These are phyloP conservation scores for Pseudobourletiella spinata DNA, from an alignment of 1,140 invertebrate species.

Conservation along the genomic window DNA sequence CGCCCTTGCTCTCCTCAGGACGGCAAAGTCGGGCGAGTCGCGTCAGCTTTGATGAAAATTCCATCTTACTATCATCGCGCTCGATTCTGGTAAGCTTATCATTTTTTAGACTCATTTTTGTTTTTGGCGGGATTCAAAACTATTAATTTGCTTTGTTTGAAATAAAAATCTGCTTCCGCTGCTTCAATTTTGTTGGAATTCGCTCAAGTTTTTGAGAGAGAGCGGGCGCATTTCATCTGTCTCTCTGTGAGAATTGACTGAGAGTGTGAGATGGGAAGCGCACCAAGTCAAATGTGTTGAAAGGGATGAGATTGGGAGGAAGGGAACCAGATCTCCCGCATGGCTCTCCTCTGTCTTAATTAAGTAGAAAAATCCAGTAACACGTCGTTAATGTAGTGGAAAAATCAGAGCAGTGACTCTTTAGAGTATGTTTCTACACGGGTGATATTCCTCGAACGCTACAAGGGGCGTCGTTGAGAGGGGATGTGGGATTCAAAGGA, in stretches of 20 bases:
- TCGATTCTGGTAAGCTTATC: not conserved
- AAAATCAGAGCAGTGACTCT: not conserved
- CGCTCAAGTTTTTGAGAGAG: no score
- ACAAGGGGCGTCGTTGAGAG: not conserved
- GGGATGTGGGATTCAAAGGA: not conserved
- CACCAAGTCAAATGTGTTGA: no score
- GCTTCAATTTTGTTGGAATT: no score
- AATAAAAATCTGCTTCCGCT: no score
- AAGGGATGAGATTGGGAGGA: no score
- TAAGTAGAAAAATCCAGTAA: not conserved
- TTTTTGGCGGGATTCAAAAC: no score
- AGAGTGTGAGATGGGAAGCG: no score
- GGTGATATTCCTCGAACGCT: not conserved
- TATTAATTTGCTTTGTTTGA: no score
- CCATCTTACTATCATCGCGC: not conserved
- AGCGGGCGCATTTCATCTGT: no score
- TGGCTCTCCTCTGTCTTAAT: not conserved
- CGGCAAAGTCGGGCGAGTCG: not conserved
- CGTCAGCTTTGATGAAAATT: constrained; percentile 7
- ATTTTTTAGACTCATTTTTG: not conserved
- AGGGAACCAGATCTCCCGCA: not conserved
- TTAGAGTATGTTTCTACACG: no score
- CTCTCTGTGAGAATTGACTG: no score
- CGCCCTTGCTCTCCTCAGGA: not conserved
- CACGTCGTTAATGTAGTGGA: constrained; percentile 1